Conservation (phyloP, 2,797 vertebrate species). For the Brachyrhaphis roseni region DNA sequence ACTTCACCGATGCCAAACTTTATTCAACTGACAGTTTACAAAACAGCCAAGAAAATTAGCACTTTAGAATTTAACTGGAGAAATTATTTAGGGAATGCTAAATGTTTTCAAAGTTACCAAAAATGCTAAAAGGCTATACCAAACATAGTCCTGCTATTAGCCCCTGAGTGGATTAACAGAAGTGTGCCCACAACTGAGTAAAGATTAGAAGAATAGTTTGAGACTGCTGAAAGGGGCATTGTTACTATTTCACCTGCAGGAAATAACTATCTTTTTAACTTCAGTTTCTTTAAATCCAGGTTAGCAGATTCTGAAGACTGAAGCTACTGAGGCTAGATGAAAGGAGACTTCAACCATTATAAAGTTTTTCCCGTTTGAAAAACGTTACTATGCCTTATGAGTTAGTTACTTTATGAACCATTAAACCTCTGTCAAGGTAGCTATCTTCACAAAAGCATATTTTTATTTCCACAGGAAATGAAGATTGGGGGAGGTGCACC, state of each 20-base stretch:
- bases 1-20: neutral
- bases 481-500: neutral
- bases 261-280: neutral
- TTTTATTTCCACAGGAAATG: neutral
- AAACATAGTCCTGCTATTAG: no score
- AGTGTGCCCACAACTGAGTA: neutral
- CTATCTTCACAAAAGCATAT: neutral
- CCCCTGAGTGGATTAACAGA: no score
- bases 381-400: neutral
- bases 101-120: neutral
- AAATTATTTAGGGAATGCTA: neutral
- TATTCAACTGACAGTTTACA: neutral
- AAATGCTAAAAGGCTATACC: no score
- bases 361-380: neutral
- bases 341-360: neutral
- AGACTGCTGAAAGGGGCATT: no score
- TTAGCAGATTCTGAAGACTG: neutral
- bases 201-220: neutral
- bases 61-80: neutral
- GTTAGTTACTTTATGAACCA: neutral
- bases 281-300: neutral
- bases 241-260: neutral
- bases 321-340: neutral
- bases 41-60: neutral
- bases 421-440: neutral